A percentile compares a stretch with the other conserved stretches of the same genome.
phyloP scores from a whole-genome alignment of 2,113 vertebrate genomes.

The Acrocephalus arundinaceus region DNA sequence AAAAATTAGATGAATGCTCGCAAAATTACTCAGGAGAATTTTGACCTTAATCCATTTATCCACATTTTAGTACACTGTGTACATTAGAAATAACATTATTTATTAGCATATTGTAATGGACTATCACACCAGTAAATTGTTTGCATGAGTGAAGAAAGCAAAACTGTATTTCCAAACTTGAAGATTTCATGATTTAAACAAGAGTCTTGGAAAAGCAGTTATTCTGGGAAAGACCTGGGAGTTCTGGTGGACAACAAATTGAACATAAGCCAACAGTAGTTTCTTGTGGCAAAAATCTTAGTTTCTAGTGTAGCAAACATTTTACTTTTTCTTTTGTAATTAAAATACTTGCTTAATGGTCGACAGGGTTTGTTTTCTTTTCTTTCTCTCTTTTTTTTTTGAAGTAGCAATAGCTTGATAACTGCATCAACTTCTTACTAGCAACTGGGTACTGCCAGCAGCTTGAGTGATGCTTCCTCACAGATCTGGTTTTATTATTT shows the following conservation, averaged over 20 bases:
- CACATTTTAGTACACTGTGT: not conserved
- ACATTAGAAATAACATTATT: not conserved
- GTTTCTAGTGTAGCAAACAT: not conserved
- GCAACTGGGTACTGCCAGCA: not conserved
- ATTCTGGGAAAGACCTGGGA: not conserved
- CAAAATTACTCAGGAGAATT: conserved; percentile 6
- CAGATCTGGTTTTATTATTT: not conserved
- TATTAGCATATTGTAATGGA: not conserved
- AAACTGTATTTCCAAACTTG: not conserved
- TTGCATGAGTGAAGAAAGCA: not conserved
- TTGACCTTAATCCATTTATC: not conserved
- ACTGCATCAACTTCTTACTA: not conserved
- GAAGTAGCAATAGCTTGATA: not conserved
- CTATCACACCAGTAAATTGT: not conserved
- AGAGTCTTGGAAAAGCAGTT: not conserved
- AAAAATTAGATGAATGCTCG: conserved; percentile 34
- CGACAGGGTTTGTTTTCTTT: not conserved
- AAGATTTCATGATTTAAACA: not conserved
- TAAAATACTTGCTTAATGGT: not conserved
- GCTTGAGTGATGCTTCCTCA: not conserved
- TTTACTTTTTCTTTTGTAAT: not conserved
- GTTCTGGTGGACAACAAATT: not conserved
- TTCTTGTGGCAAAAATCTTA: not conserved
- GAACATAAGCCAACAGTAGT: not conserved
- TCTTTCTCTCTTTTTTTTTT: not conserved